Percentiles rank a stretch among this genome's conserved stretches.
These are phyloP conservation scores for Oscarella lobularis DNA, from an alignment of 37 sponge, comb jelly and placozoan species.

Conservation along the genomic window DNA sequence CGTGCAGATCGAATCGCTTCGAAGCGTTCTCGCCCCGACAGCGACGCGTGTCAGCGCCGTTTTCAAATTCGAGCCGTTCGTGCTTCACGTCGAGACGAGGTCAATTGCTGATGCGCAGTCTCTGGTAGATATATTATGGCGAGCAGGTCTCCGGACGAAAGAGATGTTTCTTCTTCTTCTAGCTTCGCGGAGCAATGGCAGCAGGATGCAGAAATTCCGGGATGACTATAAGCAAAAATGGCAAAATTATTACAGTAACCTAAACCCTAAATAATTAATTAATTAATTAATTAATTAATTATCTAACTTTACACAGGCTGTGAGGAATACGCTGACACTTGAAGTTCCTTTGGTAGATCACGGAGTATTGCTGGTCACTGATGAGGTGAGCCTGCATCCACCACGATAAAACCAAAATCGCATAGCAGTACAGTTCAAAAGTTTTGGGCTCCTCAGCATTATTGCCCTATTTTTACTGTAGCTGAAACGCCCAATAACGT, in stretches of 20 bases:
- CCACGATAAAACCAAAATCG: too few relatives aligned
- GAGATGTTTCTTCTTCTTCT: neutral
- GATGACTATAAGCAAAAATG: slow-evolving; percentile 49
- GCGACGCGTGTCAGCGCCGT: neutral
- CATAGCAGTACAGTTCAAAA: too few relatives aligned
- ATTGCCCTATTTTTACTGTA: too few relatives aligned
- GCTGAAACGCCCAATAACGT: too few relatives aligned
- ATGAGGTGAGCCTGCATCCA: slow-evolving; percentile 53
- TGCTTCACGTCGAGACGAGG: slow-evolving; percentile 62
- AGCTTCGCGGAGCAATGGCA: slow-evolving; percentile 48
- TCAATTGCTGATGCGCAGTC: slow-evolving; percentile 30
- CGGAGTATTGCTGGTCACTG: slow-evolving; percentile 30
- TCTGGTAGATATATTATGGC: slow-evolving; percentile 17
- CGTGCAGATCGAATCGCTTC: neutral
- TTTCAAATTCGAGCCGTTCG: slow-evolving; percentile 83
- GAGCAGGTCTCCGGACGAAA: neutral
- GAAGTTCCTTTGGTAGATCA: slow-evolving; percentile 49
- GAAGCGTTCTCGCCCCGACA: too few relatives aligned
- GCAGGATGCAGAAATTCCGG: slow-evolving; percentile 83
- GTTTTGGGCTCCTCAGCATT: too few relatives aligned
- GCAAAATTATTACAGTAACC: slow-evolving; percentile 54
- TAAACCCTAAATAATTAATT: neutral
- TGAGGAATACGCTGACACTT: slow-evolving; percentile 57
- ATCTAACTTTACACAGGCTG: slow-evolving; percentile 31
- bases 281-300: neutral